Evolutionary conservation across 2,888 invertebrate genomes (phyloP), one percentile per base, ranked within the genome.

Genomic region (Drosophila stalkeri): DNA sequence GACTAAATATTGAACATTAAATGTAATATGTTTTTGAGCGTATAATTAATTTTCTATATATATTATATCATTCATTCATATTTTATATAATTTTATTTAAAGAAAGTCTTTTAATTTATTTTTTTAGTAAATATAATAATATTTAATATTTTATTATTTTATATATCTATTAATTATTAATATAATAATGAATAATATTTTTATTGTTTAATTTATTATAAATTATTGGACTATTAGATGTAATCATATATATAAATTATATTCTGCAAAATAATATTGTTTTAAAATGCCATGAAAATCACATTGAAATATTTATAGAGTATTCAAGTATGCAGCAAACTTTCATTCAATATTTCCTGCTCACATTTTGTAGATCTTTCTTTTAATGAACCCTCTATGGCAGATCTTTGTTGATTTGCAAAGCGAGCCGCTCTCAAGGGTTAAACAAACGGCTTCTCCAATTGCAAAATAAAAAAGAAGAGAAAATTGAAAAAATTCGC

Each of bases 371-470:
- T n/a, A 43, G 27, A 77, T 56, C 67, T 76, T 75, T 72, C 69
- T 79, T 78, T 82, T 80, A 87, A 87, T 81, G 75, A 86, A 81
- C 61, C 80, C 80, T 79, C 54, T 56, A 37, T 59, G 35, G 59
- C 80, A 70, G 61, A 75, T 56, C 72, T 75, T 67, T 72, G 54
- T 65, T 35, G 46, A 39, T 59, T 39, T 33, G 46, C 61, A 57
- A 52, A 60, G 60, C 67, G 46, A 39, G 57, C 23, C 37, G 51
- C 27, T 75, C 66, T 85, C 76, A 84, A 84, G 86, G 89, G 90
- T 89, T 90, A 81, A 82, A 78, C 63, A 72, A 39, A 44, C 51
- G 31, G 60, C 60, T 51, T 18, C 86, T 80, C 83, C 46, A 75
- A 71, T 87, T 81, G 83, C 83, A 72, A 88, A 85, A 59, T n/a